Percentiles rank a stretch among this genome's conserved stretches.
phyloP scores from a whole-genome alignment of 2,113 vertebrate species.

The Pithys albifrons region DNA sequence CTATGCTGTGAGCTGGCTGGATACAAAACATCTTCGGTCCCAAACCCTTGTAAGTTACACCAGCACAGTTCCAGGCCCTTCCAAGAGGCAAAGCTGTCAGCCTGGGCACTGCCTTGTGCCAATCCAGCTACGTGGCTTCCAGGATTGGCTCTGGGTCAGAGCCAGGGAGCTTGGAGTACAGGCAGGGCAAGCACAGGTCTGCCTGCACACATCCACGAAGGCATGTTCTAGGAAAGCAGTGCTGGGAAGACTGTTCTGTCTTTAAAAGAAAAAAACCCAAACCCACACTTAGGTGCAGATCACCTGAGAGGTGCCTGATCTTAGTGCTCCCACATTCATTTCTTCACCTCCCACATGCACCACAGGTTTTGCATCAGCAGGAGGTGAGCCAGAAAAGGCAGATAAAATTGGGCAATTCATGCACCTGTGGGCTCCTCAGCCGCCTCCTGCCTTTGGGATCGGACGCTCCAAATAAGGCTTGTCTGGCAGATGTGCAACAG shows the following conservation, averaged over 20 bases:
- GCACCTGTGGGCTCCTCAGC: not conserved
- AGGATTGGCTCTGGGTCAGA: not conserved
- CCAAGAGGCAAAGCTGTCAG: not conserved
- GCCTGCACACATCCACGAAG: not conserved
- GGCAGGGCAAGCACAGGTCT: conserved; percentile 26
- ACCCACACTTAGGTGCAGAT: not conserved
- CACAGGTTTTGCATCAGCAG: conserved; percentile 63
- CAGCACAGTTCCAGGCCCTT: not conserved
- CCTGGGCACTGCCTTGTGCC: not conserved
- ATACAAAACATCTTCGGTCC: not conserved
- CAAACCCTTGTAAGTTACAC: not conserved
- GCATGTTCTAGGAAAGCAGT: not conserved
- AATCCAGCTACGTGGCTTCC: rapidly evolving
- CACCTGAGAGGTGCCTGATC: conserved; percentile 54
- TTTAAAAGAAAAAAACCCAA: not conserved
- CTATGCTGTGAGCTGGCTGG: not conserved
- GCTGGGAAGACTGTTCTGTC: not conserved
- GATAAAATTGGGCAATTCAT: conserved; percentile 35
- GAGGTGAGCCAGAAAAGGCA: conserved; percentile 5
- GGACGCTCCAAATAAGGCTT: conserved; percentile 52
- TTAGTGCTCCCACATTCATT: conserved; percentile 46
- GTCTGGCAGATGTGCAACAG: conserved; percentile 19
- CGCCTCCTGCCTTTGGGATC: not conserved
- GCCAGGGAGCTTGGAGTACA: not conserved
- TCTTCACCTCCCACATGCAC: conserved; percentile 60